Evolutionary conservation across 2,888 invertebrate species (phyloP).

Genomic region (Thalpophila matura): DNA sequence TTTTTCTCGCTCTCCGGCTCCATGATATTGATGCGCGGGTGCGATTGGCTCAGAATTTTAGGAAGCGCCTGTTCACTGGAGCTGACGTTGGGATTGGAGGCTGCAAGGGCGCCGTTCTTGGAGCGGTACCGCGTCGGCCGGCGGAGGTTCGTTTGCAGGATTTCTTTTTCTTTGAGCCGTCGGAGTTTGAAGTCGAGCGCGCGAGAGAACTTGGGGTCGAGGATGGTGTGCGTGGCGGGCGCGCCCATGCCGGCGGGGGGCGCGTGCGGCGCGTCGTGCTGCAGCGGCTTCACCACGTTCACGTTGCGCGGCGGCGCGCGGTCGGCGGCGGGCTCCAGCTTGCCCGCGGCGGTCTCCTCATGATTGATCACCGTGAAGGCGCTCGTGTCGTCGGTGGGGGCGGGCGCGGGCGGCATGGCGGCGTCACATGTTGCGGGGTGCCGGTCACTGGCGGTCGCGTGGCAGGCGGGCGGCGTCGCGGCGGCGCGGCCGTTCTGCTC

Average conservation of each 20-base stretch:
- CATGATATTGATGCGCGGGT: conserved; percentile 75
- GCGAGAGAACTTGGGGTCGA: conserved; percentile 92
- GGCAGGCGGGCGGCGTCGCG: conserved; percentile 43
- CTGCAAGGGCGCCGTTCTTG: conserved; percentile 74
- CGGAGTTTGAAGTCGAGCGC: conserved; percentile 93
- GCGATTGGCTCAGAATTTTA: conserved; percentile 73
- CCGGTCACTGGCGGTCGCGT: conserved; percentile 47
- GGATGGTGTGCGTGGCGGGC: conserved; percentile 70
- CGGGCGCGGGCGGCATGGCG: conserved; percentile 78
- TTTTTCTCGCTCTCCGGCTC: conserved; percentile 65
- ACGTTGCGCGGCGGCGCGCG: conserved; percentile 69
- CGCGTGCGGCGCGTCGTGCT: conserved; percentile 65
- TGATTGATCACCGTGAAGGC: conserved; percentile 79
- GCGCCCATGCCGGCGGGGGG: conserved; percentile 49
- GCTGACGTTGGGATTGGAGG: conserved; percentile 92
- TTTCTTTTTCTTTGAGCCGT: conserved; percentile 92
- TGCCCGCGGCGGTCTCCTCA: conserved; percentile 53
- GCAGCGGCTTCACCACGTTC: conserved; percentile 81
- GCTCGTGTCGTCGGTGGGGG: conserved; percentile 69
- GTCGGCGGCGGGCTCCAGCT: conserved; percentile 39
- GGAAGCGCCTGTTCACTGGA: conserved; percentile 54
- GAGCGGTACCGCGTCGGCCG: conserved; percentile 73
- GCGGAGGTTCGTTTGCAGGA: conserved; percentile 77
- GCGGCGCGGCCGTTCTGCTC: conserved; percentile 48
- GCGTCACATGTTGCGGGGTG: conserved; percentile 56